These are phyloP conservation scores for Coracias cyanogaster DNA, from an alignment of 2,797 vertebrate genomes.

Conservation along the genomic window DNA sequence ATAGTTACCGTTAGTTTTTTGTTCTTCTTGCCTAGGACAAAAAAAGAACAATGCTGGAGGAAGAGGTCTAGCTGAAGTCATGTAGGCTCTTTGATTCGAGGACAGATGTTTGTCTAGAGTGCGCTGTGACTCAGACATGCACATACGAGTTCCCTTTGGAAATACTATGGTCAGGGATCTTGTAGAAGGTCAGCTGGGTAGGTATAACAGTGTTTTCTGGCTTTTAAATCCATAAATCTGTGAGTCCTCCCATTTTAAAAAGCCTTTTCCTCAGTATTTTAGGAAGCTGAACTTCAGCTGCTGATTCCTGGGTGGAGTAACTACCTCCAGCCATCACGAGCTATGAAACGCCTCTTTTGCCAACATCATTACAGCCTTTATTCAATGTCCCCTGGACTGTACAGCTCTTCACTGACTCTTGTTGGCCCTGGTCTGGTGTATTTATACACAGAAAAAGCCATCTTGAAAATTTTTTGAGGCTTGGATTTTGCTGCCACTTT, in stretches of 20 bases:
- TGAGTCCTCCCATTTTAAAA: background rate
- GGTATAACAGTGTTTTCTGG: background rate
- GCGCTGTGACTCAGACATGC: background rate
- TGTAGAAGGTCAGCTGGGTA: background rate
- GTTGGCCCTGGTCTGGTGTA: background rate
- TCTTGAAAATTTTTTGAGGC: background rate
- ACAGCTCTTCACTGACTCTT: background rate
- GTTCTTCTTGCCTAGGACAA: background rate
- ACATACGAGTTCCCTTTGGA: background rate
- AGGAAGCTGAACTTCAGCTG: background rate
- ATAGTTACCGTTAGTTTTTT: background rate
- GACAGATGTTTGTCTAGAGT: background rate
- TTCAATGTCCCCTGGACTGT: background rate
- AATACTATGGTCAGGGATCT: background rate
- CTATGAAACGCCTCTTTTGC: background rate
- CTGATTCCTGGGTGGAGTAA: background rate
- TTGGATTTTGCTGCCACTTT: slow-evolving; percentile 30
- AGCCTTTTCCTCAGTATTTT: background rate
- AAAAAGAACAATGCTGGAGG: background rate
- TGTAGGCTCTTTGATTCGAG: background rate
- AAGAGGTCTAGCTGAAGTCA: background rate
- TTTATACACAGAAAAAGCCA: background rate
- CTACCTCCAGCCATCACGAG: background rate
- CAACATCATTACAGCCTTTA: background rate
- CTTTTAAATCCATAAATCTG: background rate